These are phyloP conservation scores for Leptinotarsa peninsularis DNA, from an alignment of 2,888 invertebrate genomes.

Conservation along the genomic window DNA sequence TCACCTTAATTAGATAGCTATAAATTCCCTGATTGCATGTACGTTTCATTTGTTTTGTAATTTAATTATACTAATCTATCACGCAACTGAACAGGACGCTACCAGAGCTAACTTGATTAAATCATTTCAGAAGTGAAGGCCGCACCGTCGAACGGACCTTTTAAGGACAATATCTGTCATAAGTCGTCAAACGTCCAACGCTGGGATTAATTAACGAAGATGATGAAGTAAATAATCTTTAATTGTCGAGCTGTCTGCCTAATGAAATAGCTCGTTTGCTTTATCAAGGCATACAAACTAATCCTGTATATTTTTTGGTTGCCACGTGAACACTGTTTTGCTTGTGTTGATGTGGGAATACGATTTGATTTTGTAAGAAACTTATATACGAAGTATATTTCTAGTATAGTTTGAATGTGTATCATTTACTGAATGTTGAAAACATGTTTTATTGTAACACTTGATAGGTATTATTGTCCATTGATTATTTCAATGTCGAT, in stretches of 20 bases:
- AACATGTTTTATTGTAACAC: too few relatives aligned
- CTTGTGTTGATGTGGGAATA: too few relatives aligned
- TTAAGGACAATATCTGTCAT: conserved; percentile 19
- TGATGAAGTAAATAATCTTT: conserved; percentile 7
- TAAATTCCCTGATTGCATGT: conserved; percentile 31
- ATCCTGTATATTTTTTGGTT: neutral
- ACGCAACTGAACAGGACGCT: conserved; percentile 2
- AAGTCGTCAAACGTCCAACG: neutral
- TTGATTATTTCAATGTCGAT: too few relatives aligned
- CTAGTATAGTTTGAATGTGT: too few relatives aligned
- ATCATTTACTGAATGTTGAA: too few relatives aligned
- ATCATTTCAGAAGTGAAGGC: conserved; percentile 21
- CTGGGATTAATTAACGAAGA: conserved; percentile 1
- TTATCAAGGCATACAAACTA: neutral
- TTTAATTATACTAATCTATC: conserved; percentile 33
- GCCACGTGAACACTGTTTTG: neutral
- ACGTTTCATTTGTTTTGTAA: conserved; percentile 36
- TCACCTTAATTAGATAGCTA: conserved; percentile 31
- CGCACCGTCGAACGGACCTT: neutral
- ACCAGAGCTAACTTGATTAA: conserved; percentile 27
- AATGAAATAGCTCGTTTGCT: neutral
- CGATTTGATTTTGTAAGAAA: too few relatives aligned
- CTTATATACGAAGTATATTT: too few relatives aligned
- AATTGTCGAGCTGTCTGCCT: neutral
- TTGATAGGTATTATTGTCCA: too few relatives aligned